A percentile compares a stretch with the other conserved stretches of the same genome.
These are phyloP conservation scores for Trinectes maculatus DNA, from an alignment of 2,113 vertebrate species.

Conservation along the genomic window DNA sequence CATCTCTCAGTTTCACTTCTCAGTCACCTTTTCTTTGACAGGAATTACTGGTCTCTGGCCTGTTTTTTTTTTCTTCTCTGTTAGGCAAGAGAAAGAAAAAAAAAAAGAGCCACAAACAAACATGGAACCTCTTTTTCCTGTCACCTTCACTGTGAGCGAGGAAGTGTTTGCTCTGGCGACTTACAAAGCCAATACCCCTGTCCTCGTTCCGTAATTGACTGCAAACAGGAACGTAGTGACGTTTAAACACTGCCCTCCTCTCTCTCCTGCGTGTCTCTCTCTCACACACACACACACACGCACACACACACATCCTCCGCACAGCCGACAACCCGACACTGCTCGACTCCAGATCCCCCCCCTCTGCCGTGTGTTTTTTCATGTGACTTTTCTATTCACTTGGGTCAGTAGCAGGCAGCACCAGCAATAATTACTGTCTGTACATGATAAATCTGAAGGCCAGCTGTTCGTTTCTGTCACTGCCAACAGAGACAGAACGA, in stretches of 20 bases:
- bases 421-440: constrained; percentile 87
- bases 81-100: constrained; percentile 38
- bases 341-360: constrained; percentile 57
- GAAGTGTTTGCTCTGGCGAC: constrained; percentile 78
- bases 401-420: constrained; percentile 86
- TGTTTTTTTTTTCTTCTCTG: too few species aligned
- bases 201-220: constrained; percentile 82
- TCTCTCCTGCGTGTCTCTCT: constrained; percentile 45
- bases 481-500: constrained; percentile 70
- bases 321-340: constrained; percentile 35
- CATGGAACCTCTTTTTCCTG: constrained; percentile 43
- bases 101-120: constrained; percentile 54
- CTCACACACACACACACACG: constrained; percentile 15
- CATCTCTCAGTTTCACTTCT: constrained; percentile 52
- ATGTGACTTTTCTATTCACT: constrained; percentile 80
- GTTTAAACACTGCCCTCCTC: constrained; percentile 75
- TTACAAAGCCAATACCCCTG: constrained; percentile 73
- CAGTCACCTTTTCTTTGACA: constrained; percentile 52
- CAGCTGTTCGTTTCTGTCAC: constrained; percentile 87
- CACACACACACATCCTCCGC: constrained; percentile 38
- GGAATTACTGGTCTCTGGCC: too few species aligned
- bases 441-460: constrained; percentile 86
- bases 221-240: constrained; percentile 80
- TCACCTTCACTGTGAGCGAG: constrained; percentile 61
- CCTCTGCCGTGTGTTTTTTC: constrained; percentile 65